Percentiles rank a stretch among this genome's conserved stretches.
Conservation (phyloP, 2,888 invertebrate genomes). For the Acronicta psi region DNA sequence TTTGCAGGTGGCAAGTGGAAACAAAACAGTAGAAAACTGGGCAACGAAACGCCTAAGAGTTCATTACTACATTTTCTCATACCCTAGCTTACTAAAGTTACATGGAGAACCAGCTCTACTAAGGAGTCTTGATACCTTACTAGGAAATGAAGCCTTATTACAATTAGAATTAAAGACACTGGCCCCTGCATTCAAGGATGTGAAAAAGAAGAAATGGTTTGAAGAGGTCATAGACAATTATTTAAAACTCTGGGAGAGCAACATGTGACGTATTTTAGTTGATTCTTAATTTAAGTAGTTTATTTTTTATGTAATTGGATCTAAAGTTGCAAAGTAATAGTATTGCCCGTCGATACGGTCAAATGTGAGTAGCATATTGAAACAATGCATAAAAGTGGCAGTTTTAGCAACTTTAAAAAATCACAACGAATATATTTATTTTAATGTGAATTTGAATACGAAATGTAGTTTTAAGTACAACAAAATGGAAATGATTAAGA, state of each 20-base stretch:
- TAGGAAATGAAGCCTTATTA: conserved; percentile 95
- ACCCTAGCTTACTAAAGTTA: conserved; percentile 93
- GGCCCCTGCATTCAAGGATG: conserved; percentile 93
- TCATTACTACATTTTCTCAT: conserved; percentile 94
- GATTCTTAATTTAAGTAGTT: conserved; percentile 51
- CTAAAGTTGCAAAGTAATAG: conserved; percentile 22
- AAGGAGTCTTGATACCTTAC: conserved; percentile 91
- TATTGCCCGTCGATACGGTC: conserved; percentile 21
- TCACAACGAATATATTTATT: conserved; percentile 57
- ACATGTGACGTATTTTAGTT: conserved; percentile 90
- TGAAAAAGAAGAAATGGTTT: conserved; percentile 94
- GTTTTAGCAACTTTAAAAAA: conserved; percentile 22
- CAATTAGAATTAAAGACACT: conserved; percentile 94
- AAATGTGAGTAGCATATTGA: conserved; percentile 30
- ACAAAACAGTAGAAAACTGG: conserved; percentile 93
- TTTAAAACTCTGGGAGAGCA: conserved; percentile 96
- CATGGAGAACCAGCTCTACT: conserved; percentile 93
- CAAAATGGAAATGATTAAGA: conserved; percentile 56
- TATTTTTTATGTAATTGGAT: conserved; percentile 39
- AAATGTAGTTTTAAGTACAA: conserved; percentile 55
- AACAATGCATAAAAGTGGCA: conserved; percentile 47
- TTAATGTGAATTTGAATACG: conserved; percentile 48
- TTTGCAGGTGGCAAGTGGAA: conserved; percentile 92
- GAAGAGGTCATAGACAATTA: conserved; percentile 96
- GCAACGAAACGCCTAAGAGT: conserved; percentile 91